Conservation (phyloP, 2,113 vertebrate species). For the Scolopax mira region DNA sequence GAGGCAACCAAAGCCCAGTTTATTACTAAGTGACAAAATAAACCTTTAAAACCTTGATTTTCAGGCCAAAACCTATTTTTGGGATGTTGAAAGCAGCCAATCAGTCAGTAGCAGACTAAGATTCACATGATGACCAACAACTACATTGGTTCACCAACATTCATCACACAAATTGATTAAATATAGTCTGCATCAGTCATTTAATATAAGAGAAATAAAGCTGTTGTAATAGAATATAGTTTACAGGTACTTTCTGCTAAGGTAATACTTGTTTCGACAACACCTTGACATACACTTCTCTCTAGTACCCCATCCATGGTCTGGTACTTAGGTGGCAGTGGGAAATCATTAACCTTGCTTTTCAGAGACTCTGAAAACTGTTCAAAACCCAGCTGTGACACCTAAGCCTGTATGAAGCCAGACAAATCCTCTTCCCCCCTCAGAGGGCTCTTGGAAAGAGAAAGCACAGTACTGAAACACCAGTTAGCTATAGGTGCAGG, state of each 20-base stretch:
- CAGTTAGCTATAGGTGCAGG: neutral
- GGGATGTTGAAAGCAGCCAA: neutral
- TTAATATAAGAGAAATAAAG: slow-evolving; percentile 30
- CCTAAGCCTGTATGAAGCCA: neutral
- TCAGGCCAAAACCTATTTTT: neutral
- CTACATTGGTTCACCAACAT: accelerated
- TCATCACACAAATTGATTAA: slow-evolving; percentile 52
- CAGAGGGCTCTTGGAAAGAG: neutral
- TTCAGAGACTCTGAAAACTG: neutral
- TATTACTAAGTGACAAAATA: neutral
- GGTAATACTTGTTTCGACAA: slow-evolving; percentile 35
- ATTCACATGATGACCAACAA: neutral
- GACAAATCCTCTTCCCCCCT: neutral
- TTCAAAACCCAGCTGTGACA: neutral
- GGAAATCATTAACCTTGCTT: neutral
- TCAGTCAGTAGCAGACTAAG: neutral
- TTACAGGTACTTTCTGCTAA: slow-evolving; percentile 38
- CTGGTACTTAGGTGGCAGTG: neutral
- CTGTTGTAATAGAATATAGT: slow-evolving; percentile 25
- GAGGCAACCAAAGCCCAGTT: neutral
- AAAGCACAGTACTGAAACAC: neutral
- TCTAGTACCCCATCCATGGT: neutral
- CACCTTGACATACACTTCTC: slow-evolving; percentile 33
- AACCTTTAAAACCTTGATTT: slow-evolving; percentile 20
- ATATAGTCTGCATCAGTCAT: neutral